A percentile compares a stretch with the other conserved stretches of the same genome.
These are phyloP conservation scores for Peromyscus melanophrys DNA, from an alignment of 2,797 vertebrate genomes.

Conservation along the genomic window DNA sequence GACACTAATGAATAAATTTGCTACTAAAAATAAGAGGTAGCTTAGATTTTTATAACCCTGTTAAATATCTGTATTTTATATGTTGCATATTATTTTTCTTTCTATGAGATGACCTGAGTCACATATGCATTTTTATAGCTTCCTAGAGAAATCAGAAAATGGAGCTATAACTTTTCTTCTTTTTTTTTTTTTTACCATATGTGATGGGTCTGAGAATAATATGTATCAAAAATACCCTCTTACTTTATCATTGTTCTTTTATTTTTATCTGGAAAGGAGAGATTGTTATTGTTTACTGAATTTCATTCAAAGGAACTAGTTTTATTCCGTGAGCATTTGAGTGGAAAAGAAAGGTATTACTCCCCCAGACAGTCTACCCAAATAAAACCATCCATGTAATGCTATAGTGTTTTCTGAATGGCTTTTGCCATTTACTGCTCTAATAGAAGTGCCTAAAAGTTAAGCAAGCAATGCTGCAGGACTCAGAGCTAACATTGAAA, in stretches of 20 bases:
- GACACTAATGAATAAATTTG: constrained; percentile 79
- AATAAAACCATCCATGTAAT: constrained; percentile 46
- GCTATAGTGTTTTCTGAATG: constrained; percentile 15
- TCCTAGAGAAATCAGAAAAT: constrained; percentile 65
- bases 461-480: not conserved
- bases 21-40: constrained; percentile 74
- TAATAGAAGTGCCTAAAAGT: not conserved
- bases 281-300: constrained; percentile 34
- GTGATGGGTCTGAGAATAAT: constrained; percentile 53
- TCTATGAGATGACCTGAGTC: constrained; percentile 71
- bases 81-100: constrained; percentile 74
- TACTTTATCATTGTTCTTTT: not conserved
- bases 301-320: constrained; percentile 27
- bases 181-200: constrained; percentile 34
- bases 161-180: constrained; percentile 57
- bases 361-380: not conserved
- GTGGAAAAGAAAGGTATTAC: constrained; percentile 54
- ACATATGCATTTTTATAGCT: constrained; percentile 71
- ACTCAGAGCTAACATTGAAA: not conserved
- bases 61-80: constrained; percentile 78
- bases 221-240: not conserved
- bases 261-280: constrained; percentile 24
- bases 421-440: not conserved
- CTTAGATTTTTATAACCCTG: constrained; percentile 76
- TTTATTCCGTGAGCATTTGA: constrained; percentile 39